Evolutionary conservation across 1,140 invertebrate genomes (phyloP).

Genomic region (Macrotrachela quadricornifera): DNA sequence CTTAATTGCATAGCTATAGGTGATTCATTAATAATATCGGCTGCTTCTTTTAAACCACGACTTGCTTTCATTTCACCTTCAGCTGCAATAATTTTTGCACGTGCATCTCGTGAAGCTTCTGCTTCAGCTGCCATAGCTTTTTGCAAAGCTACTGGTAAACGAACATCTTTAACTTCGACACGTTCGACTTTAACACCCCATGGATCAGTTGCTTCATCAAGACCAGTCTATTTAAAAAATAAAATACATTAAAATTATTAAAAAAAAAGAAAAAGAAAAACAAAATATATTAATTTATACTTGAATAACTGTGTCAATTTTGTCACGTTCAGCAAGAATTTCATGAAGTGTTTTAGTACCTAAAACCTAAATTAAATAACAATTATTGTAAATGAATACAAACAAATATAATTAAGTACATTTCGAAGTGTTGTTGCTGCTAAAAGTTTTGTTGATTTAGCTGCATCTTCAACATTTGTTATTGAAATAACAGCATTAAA

Average conservation of each 20-base stretch:
- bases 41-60: constrained; percentile 6
- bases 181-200: constrained; percentile 10
- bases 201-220: constrained; percentile 7
- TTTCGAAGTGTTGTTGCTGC: constrained; percentile 9
- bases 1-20: constrained; percentile 60
- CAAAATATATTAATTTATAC: neutral
- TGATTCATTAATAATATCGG: constrained; percentile 11
- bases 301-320: constrained; percentile 3
- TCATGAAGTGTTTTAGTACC: constrained; percentile 7
- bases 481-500: constrained; percentile 7
- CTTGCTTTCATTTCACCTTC: constrained; percentile 10
- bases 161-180: constrained; percentile 9
- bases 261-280: neutral
- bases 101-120: constrained; percentile 21
- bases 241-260: neutral
- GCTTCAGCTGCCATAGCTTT: constrained; percentile 24
- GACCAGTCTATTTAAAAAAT: constrained; percentile 2
- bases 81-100: constrained; percentile 18
- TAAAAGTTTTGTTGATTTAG: constrained; percentile 1
- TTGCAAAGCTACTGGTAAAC: constrained; percentile 7
- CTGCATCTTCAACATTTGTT: constrained; percentile 7
- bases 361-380: constrained; percentile 8
- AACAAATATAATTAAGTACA: constrained; percentile 8
- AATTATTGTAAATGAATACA: constrained; percentile 9
- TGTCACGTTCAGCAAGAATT: constrained; percentile 5